phyloP scores from a whole-genome alignment of 2,113 vertebrate genomes.

The Protomyctophum bolini region DNA sequence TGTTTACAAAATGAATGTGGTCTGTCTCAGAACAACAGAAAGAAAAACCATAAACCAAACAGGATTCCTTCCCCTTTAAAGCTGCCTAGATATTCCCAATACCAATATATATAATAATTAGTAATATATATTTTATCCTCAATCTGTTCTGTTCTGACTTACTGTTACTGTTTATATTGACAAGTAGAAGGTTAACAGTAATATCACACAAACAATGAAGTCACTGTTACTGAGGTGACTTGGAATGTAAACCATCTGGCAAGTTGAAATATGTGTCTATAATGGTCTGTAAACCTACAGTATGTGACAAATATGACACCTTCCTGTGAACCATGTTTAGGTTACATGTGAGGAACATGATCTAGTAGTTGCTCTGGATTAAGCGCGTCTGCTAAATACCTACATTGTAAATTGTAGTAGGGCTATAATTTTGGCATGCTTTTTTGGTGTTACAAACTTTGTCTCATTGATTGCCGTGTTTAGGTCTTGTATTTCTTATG shows the following conservation, averaged over 20 bases:
- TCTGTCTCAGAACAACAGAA: neutral
- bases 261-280: neutral
- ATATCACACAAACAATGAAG: slow-evolving; percentile 26
- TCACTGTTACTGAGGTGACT: slow-evolving; percentile 12
- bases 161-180: neutral
- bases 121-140: neutral
- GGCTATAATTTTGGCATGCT: too few relatives aligned
- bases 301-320: neutral
- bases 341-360: neutral
- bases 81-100: too few relatives aligned
- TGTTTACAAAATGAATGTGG: neutral
- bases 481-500: too few relatives aligned
- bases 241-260: slow-evolving; percentile 30
- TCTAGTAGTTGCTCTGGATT: too few relatives aligned
- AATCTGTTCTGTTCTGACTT: neutral
- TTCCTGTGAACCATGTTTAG: neutral
- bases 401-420: too few relatives aligned
- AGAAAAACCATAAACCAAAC: too few relatives aligned
- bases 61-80: neutral
- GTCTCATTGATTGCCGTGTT: too few relatives aligned
- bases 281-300: neutral
- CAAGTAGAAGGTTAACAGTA: neutral
- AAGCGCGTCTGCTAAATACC: too few relatives aligned
- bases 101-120: too few relatives aligned
- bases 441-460: too few relatives aligned